These are phyloP conservation scores for Diaperis boleti DNA, from an alignment of 2,888 invertebrate species.

Conservation along the genomic window DNA sequence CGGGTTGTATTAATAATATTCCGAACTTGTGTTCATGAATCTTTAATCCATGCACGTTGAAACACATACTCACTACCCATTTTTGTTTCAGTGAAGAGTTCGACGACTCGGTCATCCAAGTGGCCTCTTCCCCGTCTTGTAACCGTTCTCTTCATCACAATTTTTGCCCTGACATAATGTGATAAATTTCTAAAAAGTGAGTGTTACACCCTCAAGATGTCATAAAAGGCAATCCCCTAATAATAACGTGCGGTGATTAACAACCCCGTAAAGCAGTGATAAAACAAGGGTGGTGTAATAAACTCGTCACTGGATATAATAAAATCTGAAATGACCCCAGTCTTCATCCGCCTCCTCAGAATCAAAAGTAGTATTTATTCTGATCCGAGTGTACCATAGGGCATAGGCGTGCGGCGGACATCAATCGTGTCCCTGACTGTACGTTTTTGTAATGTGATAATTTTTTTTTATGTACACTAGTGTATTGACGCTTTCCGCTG, in stretches of 20 bases:
- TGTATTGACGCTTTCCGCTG: slow-evolving; percentile 35
- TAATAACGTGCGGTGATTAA: slow-evolving; percentile 40
- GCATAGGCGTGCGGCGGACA: slow-evolving; percentile 13
- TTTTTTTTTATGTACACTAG: slow-evolving; percentile 37
- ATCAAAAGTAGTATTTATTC: slow-evolving; percentile 29
- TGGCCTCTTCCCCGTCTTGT: slow-evolving; percentile 24
- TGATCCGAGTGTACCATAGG: slow-evolving; percentile 28
- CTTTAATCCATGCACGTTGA: slow-evolving; percentile 13
- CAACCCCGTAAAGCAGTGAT: slow-evolving; percentile 35
- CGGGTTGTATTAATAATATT: slow-evolving; percentile 24
- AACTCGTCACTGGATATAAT: slow-evolving; percentile 31
- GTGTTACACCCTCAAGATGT: slow-evolving; percentile 27
- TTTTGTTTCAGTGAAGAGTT: slow-evolving; percentile 36
- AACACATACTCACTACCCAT: neutral
- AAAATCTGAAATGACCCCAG: slow-evolving; percentile 33
- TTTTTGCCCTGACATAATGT: slow-evolving; percentile 35
- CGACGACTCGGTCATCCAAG: slow-evolving; percentile 16
- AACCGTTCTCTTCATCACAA: slow-evolving; percentile 18
- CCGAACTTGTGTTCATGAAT: slow-evolving; percentile 15
- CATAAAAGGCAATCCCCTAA: slow-evolving; percentile 31
- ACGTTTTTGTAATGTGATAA: slow-evolving; percentile 39
- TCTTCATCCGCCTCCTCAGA: slow-evolving; percentile 33
- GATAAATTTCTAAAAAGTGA: slow-evolving; percentile 26
- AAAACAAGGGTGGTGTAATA: slow-evolving; percentile 38
- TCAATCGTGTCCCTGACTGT: slow-evolving; percentile 13